phyloP scores from a whole-genome alignment of 1,140 invertebrate genomes.

The Brachionus calyciflorus region DNA sequence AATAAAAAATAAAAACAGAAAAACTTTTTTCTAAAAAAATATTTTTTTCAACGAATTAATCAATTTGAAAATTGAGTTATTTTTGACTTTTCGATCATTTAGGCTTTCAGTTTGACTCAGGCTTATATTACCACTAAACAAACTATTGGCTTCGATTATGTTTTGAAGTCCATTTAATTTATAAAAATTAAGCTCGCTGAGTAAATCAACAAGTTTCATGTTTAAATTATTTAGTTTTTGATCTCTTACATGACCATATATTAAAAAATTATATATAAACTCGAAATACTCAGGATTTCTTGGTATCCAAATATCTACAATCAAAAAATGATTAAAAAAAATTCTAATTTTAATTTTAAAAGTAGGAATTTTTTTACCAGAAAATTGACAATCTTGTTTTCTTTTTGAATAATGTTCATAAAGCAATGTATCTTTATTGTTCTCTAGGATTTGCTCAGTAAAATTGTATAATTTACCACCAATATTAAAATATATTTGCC shows the following conservation, averaged over 20 bases:
- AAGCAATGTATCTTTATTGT: background rate
- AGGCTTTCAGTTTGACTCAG: too few species aligned
- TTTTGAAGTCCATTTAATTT: background rate
- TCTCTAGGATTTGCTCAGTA: background rate
- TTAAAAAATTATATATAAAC: background rate
- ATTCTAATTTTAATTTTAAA: too few species aligned
- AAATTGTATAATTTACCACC: constrained; percentile 8
- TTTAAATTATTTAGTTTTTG: background rate
- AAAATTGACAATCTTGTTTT: too few species aligned
- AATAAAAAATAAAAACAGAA: too few species aligned
- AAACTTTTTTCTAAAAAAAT: too few species aligned
- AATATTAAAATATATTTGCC: constrained; percentile 3
- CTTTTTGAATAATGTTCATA: background rate
- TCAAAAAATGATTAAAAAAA: too few species aligned
- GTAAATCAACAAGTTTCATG: background rate
- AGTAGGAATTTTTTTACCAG: too few species aligned
- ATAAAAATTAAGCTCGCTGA: background rate
- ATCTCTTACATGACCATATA: background rate
- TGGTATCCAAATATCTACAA: constrained; percentile 7
- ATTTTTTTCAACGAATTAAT: too few species aligned
- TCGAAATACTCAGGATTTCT: background rate
- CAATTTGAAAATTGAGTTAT: too few species aligned
- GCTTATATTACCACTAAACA: too few species aligned
- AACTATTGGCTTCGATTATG: too few species aligned
- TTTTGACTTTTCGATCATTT: too few species aligned